These are phyloP conservation scores for Semnornis frantzii DNA, from an alignment of 2,113 vertebrate genomes.

Conservation along the genomic window DNA sequence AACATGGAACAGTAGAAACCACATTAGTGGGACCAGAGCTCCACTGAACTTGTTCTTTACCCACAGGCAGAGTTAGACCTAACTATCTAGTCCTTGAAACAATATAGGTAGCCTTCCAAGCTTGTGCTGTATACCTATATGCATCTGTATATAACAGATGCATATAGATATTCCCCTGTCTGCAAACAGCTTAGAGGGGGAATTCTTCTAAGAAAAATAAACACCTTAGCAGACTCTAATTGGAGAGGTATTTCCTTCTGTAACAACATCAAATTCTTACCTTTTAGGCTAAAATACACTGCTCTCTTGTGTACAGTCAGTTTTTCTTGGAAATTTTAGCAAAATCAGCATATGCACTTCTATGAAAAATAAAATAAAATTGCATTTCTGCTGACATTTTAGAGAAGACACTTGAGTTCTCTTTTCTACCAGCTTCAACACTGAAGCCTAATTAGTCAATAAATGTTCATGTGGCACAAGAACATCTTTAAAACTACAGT, in stretches of 20 bases:
- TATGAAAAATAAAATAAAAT: not conserved
- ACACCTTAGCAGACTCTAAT: not conserved
- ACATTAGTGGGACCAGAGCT: not conserved
- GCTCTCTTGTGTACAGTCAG: not conserved
- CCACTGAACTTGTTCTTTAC: not conserved
- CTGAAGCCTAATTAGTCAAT: not conserved
- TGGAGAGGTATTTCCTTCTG: not conserved
- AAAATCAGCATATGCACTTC: not conserved
- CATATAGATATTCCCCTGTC: not conserved
- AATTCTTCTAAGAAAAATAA: not conserved
- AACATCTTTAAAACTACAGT: no score
- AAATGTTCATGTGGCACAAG: not conserved
- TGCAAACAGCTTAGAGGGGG: not conserved
- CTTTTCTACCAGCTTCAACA: not conserved
- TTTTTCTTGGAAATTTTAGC: not conserved
- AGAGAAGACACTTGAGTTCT: not conserved
- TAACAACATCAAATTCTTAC: not conserved
- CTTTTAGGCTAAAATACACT: not conserved
- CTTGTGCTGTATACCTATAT: not conserved
- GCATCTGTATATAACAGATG: not conserved
- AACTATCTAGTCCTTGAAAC: not conserved
- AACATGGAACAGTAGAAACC: accelerated
- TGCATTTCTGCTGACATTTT: not conserved
- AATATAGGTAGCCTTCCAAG: not conserved
- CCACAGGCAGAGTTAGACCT: not conserved